phyloP scores from a whole-genome alignment of 2,888 invertebrate species.

The Tinea trinotella region DNA sequence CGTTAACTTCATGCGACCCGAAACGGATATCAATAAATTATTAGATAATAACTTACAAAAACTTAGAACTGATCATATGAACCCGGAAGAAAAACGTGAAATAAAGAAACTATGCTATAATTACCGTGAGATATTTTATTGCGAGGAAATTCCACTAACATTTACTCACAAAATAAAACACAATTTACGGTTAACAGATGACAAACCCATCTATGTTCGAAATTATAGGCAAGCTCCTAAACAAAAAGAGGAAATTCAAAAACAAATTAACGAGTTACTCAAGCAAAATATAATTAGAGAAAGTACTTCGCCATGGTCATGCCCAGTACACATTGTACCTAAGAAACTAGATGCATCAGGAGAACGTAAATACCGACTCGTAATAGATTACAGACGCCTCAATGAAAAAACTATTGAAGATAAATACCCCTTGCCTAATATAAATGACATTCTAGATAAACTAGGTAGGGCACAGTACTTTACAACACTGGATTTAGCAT shows the following conservation, averaged over 20 bases:
- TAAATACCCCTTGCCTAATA: conserved; percentile 21
- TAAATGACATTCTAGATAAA: conserved; percentile 30
- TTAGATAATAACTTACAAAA: not conserved
- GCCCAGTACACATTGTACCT: conserved; percentile 24
- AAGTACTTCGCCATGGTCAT: conserved; percentile 21
- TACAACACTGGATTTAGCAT: conserved; percentile 28
- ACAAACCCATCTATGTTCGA: not conserved
- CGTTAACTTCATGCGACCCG: too few relatives aligned
- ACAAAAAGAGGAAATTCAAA: conserved; percentile 18
- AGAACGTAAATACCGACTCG: conserved; percentile 27
- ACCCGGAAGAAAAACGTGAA: conserved; percentile 1
- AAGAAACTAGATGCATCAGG: conserved; percentile 20
- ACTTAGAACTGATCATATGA: conserved; percentile 1
- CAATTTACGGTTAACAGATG: conserved; percentile 2
- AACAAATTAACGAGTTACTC: conserved; percentile 20
- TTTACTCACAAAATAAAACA: conserved; percentile 18
- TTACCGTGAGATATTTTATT: conserved; percentile 12
- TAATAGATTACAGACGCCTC: conserved; percentile 27
- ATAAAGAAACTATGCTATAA: conserved; percentile 7
- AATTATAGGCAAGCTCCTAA: not conserved
- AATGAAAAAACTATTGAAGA: conserved; percentile 22
- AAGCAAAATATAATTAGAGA: conserved; percentile 19
- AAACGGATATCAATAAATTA: too few relatives aligned
- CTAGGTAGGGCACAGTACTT: conserved; percentile 24
- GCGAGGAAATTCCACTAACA: conserved; percentile 13